A percentile compares a stretch with the other conserved stretches of the same genome.
phyloP scores from a whole-genome alignment of 1,140 invertebrate genomes.

The Scaptomyza pallida region DNA sequence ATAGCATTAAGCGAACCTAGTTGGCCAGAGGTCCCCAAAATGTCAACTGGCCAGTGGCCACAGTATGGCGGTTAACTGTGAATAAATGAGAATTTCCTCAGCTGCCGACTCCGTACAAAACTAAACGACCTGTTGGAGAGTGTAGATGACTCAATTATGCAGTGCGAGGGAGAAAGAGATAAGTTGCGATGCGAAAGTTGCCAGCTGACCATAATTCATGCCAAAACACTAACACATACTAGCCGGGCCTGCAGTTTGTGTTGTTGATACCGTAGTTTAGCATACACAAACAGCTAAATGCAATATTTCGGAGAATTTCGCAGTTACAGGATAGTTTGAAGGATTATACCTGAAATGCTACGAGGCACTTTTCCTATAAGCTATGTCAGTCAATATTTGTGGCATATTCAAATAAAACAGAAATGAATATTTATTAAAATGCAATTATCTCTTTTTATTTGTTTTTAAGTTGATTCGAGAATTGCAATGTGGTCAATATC shows the following conservation, averaged over 20 bases:
- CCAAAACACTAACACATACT: background rate
- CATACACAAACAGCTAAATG: background rate
- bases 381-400: too few species aligned
- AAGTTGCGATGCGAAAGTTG: conserved; percentile 41
- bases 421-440: too few species aligned
- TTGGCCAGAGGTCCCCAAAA: background rate
- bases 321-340: background rate
- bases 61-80: background rate
- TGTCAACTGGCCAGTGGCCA: conserved; percentile 22
- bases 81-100: background rate
- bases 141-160: conserved; percentile 61
- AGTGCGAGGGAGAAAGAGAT: conserved; percentile 10
- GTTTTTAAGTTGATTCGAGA: too few species aligned
- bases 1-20: conserved; percentile 11
- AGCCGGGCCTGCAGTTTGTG: background rate
- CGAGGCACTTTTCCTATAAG: too few species aligned
- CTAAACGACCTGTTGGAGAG: background rate
- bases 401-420: too few species aligned
- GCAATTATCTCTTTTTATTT: too few species aligned
- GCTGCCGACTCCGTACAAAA: background rate
- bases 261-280: background rate
- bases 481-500: too few species aligned
- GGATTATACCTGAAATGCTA: background rate
- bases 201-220: conserved; percentile 52
- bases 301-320: background rate